These are phyloP conservation scores for Thera britannica DNA, from an alignment of 2,888 invertebrate genomes.

Conservation along the genomic window DNA sequence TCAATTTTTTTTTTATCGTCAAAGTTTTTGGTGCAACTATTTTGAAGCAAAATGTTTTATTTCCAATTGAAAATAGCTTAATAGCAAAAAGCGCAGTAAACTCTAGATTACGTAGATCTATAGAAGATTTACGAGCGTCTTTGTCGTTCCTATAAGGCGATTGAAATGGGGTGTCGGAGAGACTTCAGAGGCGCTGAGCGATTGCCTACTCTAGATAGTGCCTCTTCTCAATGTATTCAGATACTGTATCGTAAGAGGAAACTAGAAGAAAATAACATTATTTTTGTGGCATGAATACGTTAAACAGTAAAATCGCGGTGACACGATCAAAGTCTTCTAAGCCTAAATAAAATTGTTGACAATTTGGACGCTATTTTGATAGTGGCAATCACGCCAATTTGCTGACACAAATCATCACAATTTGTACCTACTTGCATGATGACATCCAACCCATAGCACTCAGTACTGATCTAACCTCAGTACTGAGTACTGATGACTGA, in stretches of 20 bases:
- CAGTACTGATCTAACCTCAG: too few species aligned
- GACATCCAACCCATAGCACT: too few species aligned
- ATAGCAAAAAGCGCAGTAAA: conserved; percentile 39
- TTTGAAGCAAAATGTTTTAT: not conserved
- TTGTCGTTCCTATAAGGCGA: conserved; percentile 40
- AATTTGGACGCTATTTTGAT: too few species aligned
- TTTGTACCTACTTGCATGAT: too few species aligned
- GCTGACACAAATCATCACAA: too few species aligned
- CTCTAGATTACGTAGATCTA: conserved; percentile 42
- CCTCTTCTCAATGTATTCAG: conserved; percentile 17
- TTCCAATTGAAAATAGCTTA: conserved; percentile 14
- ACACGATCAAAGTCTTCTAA: too few species aligned
- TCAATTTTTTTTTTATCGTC: too few species aligned
- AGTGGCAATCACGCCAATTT: too few species aligned
- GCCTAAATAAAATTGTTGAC: too few species aligned
- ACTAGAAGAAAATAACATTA: not conserved
- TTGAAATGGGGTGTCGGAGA: conserved; percentile 43
- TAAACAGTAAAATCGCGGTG: too few species aligned
- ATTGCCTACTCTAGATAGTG: conserved; percentile 28
- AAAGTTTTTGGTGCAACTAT: not conserved
- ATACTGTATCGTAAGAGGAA: conserved; percentile 11
- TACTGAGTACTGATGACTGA: too few species aligned
- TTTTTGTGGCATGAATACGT: not conserved
- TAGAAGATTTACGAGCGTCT: conserved; percentile 45
- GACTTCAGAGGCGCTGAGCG: conserved; percentile 41